Conservation (phyloP, 2,888 invertebrate species). For the Arctia plantaginis region DNA sequence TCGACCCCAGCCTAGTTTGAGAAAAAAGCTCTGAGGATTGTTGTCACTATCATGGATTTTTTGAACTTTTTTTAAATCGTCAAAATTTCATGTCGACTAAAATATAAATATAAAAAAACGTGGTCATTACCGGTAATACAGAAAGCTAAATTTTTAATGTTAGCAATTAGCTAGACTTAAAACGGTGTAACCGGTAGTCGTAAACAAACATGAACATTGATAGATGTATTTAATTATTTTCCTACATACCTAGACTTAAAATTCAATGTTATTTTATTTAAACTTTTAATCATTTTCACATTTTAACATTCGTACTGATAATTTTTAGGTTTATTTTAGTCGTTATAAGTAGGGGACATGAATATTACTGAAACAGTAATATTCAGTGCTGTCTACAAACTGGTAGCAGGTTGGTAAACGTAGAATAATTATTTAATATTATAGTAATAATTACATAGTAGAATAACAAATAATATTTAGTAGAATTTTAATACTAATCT, state of each 20-base stretch:
- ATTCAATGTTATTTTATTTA: background rate
- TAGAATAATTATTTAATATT: background rate
- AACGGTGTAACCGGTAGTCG: background rate
- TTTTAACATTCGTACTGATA: background rate
- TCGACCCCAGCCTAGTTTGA: no score
- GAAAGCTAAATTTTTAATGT: no score
- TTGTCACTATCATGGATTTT: no score
- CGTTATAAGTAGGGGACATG: background rate
- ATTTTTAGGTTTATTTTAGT: background rate
- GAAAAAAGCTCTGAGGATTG: no score
- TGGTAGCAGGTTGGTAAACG: background rate
- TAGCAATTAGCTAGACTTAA: background rate
- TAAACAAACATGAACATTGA: background rate
- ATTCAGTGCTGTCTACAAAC: background rate
- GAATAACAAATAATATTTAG: no score
- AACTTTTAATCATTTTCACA: no score
- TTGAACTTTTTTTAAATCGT: no score
- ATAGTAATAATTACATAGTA: no score
- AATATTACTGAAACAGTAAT: background rate
- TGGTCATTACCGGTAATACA: background rate
- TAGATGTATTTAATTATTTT: background rate
- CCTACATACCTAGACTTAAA: background rate
- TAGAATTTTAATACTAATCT: no score
- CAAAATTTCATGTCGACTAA: no score
- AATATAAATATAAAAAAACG: no score